phyloP scores from a whole-genome alignment of 2,797 vertebrate species.

The Dendrocincla fuliginosa region DNA sequence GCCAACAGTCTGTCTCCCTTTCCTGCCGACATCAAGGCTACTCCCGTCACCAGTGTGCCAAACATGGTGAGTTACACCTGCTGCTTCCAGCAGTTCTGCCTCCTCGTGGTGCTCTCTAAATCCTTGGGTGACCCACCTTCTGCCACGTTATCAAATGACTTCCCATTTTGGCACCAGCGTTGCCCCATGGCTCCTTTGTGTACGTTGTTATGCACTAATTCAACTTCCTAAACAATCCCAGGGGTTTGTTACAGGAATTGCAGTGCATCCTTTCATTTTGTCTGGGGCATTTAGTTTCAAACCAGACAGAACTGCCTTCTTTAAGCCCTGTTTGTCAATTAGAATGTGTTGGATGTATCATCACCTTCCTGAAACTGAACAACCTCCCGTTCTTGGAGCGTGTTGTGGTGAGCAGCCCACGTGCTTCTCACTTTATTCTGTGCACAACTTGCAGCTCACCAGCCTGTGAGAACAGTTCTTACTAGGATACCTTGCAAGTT shows the following conservation, averaged over 20 bases:
- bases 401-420: not conserved
- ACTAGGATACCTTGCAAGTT: not conserved
- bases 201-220: not conserved
- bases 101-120: not conserved
- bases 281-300: not conserved
- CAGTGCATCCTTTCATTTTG: not conserved
- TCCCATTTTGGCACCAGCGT: not conserved
- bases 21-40: conserved; percentile 90
- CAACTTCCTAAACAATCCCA: not conserved
- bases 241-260: not conserved
- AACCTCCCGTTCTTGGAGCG: not conserved
- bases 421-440: not conserved
- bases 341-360: not conserved
- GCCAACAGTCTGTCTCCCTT: conserved; percentile 90
- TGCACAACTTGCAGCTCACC: not conserved
- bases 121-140: not conserved
- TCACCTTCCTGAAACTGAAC: not conserved
- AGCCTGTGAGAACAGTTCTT: not conserved
- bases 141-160: rapidly evolving
- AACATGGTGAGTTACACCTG: conserved; percentile 87
- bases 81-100: not conserved
- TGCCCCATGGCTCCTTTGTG: not conserved
- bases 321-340: not conserved
- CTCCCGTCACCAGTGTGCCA: conserved; percentile 86
- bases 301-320: not conserved